Base-by-base conservation (phyloP, 1,140 invertebrate genomes). In the Metopolophium dirhodum region DNA sequence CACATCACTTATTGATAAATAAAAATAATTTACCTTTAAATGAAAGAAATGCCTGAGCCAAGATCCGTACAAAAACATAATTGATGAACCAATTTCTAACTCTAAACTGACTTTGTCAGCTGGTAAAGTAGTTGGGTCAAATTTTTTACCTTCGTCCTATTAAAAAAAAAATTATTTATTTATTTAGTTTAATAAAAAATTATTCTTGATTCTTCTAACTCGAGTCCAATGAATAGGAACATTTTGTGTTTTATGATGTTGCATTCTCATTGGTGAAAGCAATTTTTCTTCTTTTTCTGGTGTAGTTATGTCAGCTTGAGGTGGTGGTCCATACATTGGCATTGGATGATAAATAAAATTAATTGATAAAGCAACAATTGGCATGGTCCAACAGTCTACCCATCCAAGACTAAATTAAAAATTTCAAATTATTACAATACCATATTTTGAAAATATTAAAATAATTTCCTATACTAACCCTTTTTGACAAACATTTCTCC, bases 301-400 rank as follows among this genome's bases (percentile, higher is more conserved):
- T 7, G 98, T 99, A 0, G 98, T 98, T 57, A 99, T 98, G 95
- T 98, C 97, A 1, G 98, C 98, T 95, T 98, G 98, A 0, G 98
- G 98, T 94, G 97, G 96, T 6, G 98, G 98, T 1, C 98, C 98
- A 41, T 98, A 95, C 2, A 98, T 97, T 11, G 98, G 98, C 94
- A 98, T 97, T 0, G 98, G 98, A 95, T 99, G 98, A 95, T 99
- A 99, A 2, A 96, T 97, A 95, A 99, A 99, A 94, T 97, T 96
- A 41, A 99, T 98, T 94, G 97, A 98, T 30, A 99, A 95, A 8
- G 98, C 98, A 41, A 99, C 97, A 93, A 99, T 99, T 1, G 98
- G 98, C 9, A 99, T 98, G 26, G 97, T 97, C 98, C 98, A 99
- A 95, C 98, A 99, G 95, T 99, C 98, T 3, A 99, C 96, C 99